Conservation (phyloP, 1,140 invertebrate species). For the Habropoda laboriosa region DNA sequence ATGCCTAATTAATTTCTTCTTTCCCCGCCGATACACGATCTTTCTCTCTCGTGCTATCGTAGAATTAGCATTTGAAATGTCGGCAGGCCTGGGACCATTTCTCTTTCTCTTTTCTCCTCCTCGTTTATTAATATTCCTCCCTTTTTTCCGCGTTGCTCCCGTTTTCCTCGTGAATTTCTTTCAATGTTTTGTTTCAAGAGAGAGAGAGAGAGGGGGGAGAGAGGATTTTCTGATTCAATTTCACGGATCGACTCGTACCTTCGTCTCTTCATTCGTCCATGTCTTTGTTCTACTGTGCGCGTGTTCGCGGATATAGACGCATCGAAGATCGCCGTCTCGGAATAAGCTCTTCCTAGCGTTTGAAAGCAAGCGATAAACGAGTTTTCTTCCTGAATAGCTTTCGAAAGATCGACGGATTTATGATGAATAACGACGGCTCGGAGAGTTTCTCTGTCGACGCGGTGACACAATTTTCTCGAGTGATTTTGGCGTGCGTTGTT, state of each 20-base stretch:
- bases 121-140: slow-evolving; percentile 31
- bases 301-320: background rate
- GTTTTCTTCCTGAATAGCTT: background rate
- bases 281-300: too few species aligned
- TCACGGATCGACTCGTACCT: background rate
- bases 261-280: background rate
- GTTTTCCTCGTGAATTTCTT: slow-evolving; percentile 9
- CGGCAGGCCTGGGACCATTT: background rate
- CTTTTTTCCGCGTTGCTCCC: too few species aligned
- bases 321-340: slow-evolving; percentile 30
- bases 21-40: background rate
- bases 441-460: background rate
- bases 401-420: background rate
- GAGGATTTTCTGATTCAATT: slow-evolving; percentile 9
- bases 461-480: slow-evolving; percentile 1
- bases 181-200: slow-evolving; percentile 22
- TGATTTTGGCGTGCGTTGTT: background rate
- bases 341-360: slow-evolving; percentile 30
- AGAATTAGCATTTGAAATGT: slow-evolving; percentile 31
- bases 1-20: slow-evolving; percentile 36
- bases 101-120: background rate
- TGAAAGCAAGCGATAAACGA: slow-evolving; percentile 28
- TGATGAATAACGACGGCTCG: slow-evolving; percentile 21
- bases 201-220: too few species aligned
- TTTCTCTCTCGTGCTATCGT: too few species aligned